Conservation (phyloP, 2,797 vertebrate species). For the Setipinna tenuifilis region DNA sequence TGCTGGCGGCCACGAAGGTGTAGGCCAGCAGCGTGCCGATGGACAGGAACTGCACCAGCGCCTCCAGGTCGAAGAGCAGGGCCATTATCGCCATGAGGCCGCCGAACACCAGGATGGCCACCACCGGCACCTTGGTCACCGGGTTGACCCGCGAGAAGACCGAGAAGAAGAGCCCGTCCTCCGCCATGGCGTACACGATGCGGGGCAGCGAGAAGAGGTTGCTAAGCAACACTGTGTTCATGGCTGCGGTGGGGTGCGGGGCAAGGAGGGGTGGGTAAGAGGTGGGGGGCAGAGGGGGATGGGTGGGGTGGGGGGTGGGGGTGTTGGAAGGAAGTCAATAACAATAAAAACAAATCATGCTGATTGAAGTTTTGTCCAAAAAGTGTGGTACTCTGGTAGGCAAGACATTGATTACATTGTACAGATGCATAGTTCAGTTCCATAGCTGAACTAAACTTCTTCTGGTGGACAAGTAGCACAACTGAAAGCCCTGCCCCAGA, state of each 20-base stretch:
- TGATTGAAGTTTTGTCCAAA: background rate
- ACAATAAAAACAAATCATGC: background rate
- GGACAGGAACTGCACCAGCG: constrained; percentile 95
- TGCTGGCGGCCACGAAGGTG: constrained; percentile 90
- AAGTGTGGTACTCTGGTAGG: background rate
- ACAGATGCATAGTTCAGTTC: too few relatives aligned
- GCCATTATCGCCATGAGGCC: constrained; percentile 86
- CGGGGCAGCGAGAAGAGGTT: constrained; percentile 95
- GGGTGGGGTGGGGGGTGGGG: too few relatives aligned
- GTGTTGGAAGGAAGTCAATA: background rate
- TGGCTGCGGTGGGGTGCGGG: constrained; percentile 73
- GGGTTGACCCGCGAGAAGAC: constrained; percentile 89
- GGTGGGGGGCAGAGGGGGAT: background rate
- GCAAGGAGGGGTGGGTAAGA: background rate
- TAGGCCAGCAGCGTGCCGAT: constrained; percentile 94
- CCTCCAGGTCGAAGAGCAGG: constrained; percentile 90
- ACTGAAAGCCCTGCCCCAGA: too few relatives aligned
- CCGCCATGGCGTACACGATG: constrained; percentile 94
- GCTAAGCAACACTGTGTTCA: constrained; percentile 95
- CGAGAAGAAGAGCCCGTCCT: constrained; percentile 92
- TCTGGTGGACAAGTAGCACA: too few relatives aligned
- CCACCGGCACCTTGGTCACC: constrained; percentile 87
- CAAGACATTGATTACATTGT: background rate
- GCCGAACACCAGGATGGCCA: constrained; percentile 89
- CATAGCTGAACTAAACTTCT: too few relatives aligned